Conservation (phyloP, 2,797 vertebrate species). For the Podarcis lilfordi region DNA sequence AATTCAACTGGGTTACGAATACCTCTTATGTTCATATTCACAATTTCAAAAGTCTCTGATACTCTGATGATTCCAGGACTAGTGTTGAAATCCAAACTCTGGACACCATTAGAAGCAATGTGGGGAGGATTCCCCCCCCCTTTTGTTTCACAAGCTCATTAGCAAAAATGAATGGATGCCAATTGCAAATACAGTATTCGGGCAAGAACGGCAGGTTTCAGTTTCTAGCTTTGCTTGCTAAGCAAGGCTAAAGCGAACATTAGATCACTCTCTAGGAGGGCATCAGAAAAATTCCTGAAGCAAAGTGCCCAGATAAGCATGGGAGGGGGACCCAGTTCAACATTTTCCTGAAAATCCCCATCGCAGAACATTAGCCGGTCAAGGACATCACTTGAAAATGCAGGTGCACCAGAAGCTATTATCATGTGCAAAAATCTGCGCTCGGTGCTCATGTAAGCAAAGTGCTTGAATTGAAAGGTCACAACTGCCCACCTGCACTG, state of each 20-base stretch:
- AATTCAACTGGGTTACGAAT: background rate
- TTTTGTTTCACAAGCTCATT: no score
- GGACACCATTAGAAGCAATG: background rate
- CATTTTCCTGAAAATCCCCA: no score
- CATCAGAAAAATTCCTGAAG: background rate
- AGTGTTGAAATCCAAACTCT: conserved; percentile 34
- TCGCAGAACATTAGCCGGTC: background rate
- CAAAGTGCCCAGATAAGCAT: no score
- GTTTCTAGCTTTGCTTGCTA: background rate
- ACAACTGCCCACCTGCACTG: background rate
- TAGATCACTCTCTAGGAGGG: no score
- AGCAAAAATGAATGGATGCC: no score
- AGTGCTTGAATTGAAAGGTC: conserved; percentile 22
- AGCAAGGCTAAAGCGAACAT: background rate
- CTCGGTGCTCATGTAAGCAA: conserved; percentile 46
- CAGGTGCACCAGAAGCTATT: conserved; percentile 41
- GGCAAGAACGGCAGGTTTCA: no score
- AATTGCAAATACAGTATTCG: no score
- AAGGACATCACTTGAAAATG: conserved; percentile 45
- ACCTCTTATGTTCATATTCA: conserved; percentile 21
- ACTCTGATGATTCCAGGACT: background rate
- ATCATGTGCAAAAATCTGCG: conserved; percentile 40
- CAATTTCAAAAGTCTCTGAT: conserved; percentile 11
- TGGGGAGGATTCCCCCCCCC: accelerated
- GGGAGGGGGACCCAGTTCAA: no score